Evolutionary conservation across 2,888 invertebrate species (phyloP), one percentile per base, ranked within the genome.

Genomic region (Diogma glabrata): DNA sequence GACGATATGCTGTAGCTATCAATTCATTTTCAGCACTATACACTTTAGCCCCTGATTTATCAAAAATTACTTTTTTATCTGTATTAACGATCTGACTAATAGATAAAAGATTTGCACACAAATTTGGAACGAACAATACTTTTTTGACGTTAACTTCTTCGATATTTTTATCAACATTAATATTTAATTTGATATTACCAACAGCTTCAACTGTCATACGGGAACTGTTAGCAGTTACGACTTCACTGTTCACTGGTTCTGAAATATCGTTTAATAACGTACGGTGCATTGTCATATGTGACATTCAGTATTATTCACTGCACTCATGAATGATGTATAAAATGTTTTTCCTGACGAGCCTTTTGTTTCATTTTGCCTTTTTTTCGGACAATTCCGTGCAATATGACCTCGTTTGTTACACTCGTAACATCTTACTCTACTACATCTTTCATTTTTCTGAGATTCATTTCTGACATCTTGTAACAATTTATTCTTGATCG

Each of bases 161-260:
- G n/a, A n/a, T n/a, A n/a, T n/a, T n/a, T n/a, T n/a, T n/a, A n/a
- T n/a, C n/a, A 14, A 36, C 16, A 36, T 17, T 16, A 17, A 14
- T 17, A 36, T 36, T 9, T 9, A 36, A 17, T 3, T 36, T 14
- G 17, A 36, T 36, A 17, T 36, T 17, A 14, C 36, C 8, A 36
- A 36, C 36, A 36, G 7, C 17, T 9, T 9, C 17, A 3, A 36
- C 16, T 6, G 16, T 14, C 3, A 36, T 14, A 36, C 2, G 16
- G 4, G 36, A 14, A 16, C 17, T 17, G 17, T 36, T 36, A 6
- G 36, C 16, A 33, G 33, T 33, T 16, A 33, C 7, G 36, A 14
- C 36, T 36, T 36, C 8, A 36, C 36, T 36, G 36, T 36, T 36
- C 9, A 17, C 36, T 36, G 36, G n/a, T 36, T 36, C 36, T 36